Conservation (phyloP, 2,113 vertebrate genomes). For the Mirounga angustirostris region DNA sequence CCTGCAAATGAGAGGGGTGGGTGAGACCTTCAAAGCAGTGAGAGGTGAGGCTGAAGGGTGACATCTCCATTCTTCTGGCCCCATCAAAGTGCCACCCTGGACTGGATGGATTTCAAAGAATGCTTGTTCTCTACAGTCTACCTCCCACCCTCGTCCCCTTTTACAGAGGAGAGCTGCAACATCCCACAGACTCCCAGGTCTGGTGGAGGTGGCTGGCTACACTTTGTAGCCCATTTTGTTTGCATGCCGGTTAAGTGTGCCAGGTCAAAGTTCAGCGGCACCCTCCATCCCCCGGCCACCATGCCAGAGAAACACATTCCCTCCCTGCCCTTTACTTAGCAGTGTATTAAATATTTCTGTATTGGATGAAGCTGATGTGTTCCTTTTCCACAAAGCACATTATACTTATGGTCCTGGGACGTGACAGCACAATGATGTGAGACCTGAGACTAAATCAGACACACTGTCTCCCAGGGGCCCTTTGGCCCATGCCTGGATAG, state of each 20-base stretch:
- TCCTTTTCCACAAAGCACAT: neutral
- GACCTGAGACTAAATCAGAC: neutral
- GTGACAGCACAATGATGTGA: neutral
- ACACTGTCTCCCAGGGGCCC: neutral
- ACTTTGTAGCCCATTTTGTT: neutral
- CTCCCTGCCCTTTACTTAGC: neutral
- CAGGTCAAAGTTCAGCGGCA: neutral
- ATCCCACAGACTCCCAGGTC: neutral
- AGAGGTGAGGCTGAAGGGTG: neutral
- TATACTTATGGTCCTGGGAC: neutral
- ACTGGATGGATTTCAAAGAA: neutral
- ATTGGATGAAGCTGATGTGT: neutral
- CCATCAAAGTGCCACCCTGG: neutral
- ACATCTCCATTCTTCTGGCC: neutral
- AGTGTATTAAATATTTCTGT: neutral
- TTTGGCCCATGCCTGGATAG: neutral
- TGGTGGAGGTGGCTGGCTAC: neutral
- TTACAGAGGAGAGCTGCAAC: neutral
- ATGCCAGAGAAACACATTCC: neutral
- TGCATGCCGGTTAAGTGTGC: neutral
- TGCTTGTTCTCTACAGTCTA: neutral
- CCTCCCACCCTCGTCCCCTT: neutral
- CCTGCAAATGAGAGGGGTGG: neutral
- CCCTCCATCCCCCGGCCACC: neutral
- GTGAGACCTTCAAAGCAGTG: neutral